Evolutionary conservation across 2,113 vertebrate species (phyloP).

Genomic region (Atherinomorus stipes): DNA sequence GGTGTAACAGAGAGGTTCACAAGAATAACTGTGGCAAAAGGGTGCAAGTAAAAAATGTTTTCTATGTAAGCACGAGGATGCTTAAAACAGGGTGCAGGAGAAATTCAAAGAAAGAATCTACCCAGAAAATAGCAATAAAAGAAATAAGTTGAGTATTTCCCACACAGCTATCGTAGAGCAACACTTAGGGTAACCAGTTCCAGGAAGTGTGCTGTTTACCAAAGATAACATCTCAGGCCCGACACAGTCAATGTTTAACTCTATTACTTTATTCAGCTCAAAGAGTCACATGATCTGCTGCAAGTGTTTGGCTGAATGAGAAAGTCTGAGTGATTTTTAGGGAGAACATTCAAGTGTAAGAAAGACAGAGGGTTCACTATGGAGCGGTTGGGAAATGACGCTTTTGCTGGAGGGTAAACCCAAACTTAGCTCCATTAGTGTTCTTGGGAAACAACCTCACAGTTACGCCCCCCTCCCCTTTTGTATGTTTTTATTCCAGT

Average conservation of each 20-base stretch:
- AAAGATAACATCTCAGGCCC: slow-evolving; percentile 64
- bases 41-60: neutral
- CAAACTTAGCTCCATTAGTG: slow-evolving; percentile 28
- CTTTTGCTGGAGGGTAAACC: slow-evolving; percentile 30
- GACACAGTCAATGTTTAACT: slow-evolving; percentile 71
- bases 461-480: neutral
- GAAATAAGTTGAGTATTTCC: neutral
- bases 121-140: slow-evolving; percentile 2
- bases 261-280: slow-evolving; percentile 35
- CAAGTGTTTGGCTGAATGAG: neutral
- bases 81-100: neutral
- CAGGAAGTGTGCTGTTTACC: slow-evolving; percentile 63
- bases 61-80: neutral
- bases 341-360: slow-evolving; percentile 5
- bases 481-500: slow-evolving; percentile 5
- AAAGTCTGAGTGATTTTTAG: slow-evolving; percentile 13
- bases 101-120: slow-evolving; percentile 13
- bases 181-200: slow-evolving; percentile 15
- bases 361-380: slow-evolving; percentile 37
- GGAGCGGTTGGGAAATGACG: slow-evolving; percentile 13
- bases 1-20: slow-evolving; percentile 41
- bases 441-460: slow-evolving; percentile 11
- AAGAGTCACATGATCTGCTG: slow-evolving; percentile 61
- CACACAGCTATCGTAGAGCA: slow-evolving; percentile 1
- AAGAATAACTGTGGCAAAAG: slow-evolving; percentile 32